phyloP scores from a whole-genome alignment of 2,888 invertebrate species.

The Homarus gammarus region DNA sequence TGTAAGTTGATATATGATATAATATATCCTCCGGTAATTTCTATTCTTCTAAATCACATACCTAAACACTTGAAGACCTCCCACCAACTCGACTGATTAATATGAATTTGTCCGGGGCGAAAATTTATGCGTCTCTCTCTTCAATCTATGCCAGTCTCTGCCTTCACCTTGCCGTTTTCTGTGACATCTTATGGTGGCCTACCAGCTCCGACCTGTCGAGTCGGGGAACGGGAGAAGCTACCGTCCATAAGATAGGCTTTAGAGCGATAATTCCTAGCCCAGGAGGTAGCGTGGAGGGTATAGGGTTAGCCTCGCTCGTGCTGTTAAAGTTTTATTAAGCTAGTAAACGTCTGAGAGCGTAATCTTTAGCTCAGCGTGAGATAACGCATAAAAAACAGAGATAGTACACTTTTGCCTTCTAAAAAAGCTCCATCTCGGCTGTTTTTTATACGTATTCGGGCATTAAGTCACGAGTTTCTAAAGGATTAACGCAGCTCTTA shows the following conservation, averaged over 20 bases:
- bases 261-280: neutral
- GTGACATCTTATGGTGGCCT: slow-evolving; percentile 29
- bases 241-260: neutral
- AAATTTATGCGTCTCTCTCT: slow-evolving; percentile 43
- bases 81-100: slow-evolving; percentile 45
- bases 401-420: no score
- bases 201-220: neutral
- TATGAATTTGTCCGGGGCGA: slow-evolving; percentile 56
- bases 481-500: no score
- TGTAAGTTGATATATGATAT: no score
- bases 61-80: slow-evolving; percentile 20
- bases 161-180: slow-evolving; percentile 35
- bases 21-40: no score
- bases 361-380: slow-evolving; percentile 59
- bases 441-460: no score
- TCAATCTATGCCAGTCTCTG: neutral
- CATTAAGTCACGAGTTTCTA: no score
- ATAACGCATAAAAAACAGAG: slow-evolving; percentile 19
- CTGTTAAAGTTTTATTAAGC: slow-evolving; percentile 67
- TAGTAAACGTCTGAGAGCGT: slow-evolving; percentile 60
- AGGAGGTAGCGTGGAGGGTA: neutral
- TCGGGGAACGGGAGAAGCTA: neutral
- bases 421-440: no score
- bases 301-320: neutral
- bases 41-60: no score